Evolutionary conservation across 1,140 invertebrate genomes (phyloP).

Genomic region (Solen grandis): DNA sequence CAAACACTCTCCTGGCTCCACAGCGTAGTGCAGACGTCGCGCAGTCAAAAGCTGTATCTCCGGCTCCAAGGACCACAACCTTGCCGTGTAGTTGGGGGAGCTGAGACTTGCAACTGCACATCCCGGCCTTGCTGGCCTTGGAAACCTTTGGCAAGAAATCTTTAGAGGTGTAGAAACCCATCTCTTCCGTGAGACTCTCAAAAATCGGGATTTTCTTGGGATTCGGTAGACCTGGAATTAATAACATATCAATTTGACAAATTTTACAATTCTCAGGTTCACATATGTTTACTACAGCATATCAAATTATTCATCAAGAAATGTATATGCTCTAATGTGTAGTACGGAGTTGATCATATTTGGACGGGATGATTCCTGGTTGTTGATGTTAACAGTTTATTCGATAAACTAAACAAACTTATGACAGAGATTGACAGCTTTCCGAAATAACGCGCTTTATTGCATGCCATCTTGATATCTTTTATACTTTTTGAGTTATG

Average conservation of each 20-base stretch:
- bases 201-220: slow-evolving; percentile 92
- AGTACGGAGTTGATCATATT: too few species aligned
- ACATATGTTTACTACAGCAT: too few species aligned
- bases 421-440: too few species aligned
- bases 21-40: slow-evolving; percentile 98
- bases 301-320: too few species aligned
- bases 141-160: slow-evolving; percentile 94
- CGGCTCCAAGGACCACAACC: slow-evolving; percentile 96
- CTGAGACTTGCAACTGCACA: slow-evolving; percentile 89
- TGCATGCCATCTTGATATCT: too few species aligned
- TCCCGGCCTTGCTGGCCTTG: slow-evolving; percentile 92
- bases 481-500: too few species aligned
- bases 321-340: too few species aligned
- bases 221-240: slow-evolving; percentile 86
- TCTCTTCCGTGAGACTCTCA: slow-evolving; percentile 86
- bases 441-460: too few species aligned
- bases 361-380: too few species aligned
- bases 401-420: too few species aligned
- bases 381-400: too few species aligned
- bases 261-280: too few species aligned
- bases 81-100: slow-evolving; percentile 91
- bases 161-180: slow-evolving; percentile 98
- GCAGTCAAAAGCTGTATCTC: slow-evolving; percentile 99
- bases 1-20: slow-evolving; percentile 94
- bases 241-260: slow-evolving; percentile 10